Conservation (phyloP, 2,797 vertebrate species). For the Sandelia bainsii region DNA sequence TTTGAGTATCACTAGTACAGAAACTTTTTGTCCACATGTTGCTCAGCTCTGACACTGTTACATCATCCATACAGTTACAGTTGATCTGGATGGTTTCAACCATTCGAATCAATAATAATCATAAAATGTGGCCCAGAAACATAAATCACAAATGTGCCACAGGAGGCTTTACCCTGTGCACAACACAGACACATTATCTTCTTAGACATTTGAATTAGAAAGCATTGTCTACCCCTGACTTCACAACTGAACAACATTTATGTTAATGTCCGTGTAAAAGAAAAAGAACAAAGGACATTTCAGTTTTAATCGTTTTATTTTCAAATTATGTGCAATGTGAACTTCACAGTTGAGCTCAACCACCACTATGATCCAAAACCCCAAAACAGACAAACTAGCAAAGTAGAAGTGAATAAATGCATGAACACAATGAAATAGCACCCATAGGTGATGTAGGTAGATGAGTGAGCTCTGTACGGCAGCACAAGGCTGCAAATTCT, state of each 20-base stretch:
- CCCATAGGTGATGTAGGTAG: conserved; percentile 59
- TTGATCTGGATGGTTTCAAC: no score
- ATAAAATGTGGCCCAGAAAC: no score
- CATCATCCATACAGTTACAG: background rate
- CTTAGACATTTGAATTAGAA: no score
- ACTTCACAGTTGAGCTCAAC: conserved; percentile 89
- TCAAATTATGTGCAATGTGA: conserved; percentile 89
- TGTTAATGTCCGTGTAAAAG: no score
- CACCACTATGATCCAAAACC: conserved; percentile 80
- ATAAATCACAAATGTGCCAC: no score
- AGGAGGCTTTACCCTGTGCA: no score
- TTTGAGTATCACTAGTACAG: background rate
- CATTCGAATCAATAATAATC: no score
- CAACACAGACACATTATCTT: no score
- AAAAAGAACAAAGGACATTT: background rate
- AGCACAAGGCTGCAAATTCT: conserved; percentile 43
- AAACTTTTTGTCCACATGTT: background rate
- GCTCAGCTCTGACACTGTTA: background rate
- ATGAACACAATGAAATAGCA: conserved; percentile 73
- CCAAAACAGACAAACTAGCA: conserved; percentile 74
- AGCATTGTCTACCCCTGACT: background rate
- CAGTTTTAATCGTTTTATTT: conserved; percentile 83
- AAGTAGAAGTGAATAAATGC: conserved; percentile 60
- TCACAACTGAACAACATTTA: no score
- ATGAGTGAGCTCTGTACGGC: conserved; percentile 31